Conservation (phyloP, 2,797 vertebrate species). For the Sarcoramphus papa region DNA sequence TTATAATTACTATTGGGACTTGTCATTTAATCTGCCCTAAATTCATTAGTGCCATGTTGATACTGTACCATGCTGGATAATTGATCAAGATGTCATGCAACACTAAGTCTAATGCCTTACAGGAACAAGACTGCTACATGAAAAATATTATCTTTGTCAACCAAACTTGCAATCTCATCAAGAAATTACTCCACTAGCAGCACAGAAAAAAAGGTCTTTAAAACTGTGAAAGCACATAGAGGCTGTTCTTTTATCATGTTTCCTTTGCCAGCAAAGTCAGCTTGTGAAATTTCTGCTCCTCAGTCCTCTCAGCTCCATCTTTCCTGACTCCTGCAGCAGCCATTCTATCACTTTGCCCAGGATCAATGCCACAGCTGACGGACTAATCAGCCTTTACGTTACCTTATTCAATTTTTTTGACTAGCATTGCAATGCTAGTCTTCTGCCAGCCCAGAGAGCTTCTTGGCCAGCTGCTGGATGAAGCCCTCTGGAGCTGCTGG, state of each 20-base stretch:
- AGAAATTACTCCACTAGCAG: neutral
- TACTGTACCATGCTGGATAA: neutral
- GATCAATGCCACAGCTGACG: neutral
- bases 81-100: neutral
- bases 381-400: neutral
- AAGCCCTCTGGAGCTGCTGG: neutral
- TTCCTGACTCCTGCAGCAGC: neutral
- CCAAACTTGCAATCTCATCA: neutral
- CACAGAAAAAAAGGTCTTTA: neutral
- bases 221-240: neutral
- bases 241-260: neutral
- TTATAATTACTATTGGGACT: neutral
- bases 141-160: neutral
- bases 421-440: neutral
- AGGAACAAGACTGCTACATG: neutral
- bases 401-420: neutral
- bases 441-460: neutral
- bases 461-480: neutral
- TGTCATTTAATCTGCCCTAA: slow-evolving; percentile 19
- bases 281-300: neutral
- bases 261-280: neutral
- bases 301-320: neutral
- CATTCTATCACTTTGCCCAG: neutral
- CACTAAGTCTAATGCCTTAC: neutral
- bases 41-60: neutral